A percentile compares a stretch with the other conserved stretches of the same genome.
phyloP scores from a whole-genome alignment of 2,113 vertebrate genomes.

The Xiphophorus hellerii region DNA sequence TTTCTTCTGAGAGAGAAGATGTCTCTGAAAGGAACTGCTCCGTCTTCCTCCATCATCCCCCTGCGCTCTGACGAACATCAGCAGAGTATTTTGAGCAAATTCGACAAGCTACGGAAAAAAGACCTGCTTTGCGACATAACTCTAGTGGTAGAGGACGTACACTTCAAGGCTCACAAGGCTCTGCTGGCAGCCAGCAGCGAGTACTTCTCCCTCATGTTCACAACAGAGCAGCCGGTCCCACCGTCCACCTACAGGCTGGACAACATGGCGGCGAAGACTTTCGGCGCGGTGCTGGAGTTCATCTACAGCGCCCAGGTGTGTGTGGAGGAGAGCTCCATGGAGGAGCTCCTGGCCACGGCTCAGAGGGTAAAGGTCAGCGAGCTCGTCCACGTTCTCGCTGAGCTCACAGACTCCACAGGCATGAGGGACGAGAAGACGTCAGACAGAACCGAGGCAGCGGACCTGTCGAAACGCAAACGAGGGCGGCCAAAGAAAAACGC shows the following conservation, averaged over 20 bases:
- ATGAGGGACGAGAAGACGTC: background rate
- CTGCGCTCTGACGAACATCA: conserved; percentile 87
- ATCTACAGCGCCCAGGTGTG: conserved; percentile 91
- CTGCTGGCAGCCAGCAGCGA: conserved; percentile 96
- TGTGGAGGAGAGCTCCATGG: conserved; percentile 80
- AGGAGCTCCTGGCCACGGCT: conserved; percentile 89
- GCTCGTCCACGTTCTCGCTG: conserved; percentile 84
- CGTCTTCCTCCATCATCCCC: conserved; percentile 59
- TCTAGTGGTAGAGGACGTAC: conserved; percentile 89
- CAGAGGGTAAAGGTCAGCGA: conserved; percentile 88
- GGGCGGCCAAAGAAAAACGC: conserved; percentile 86
- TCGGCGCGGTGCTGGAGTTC: conserved; percentile 88
- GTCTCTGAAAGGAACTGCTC: conserved; percentile 65
- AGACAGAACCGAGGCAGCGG: background rate
- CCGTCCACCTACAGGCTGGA: conserved; percentile 86
- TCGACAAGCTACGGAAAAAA: conserved; percentile 86
- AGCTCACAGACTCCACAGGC: conserved; percentile 53
- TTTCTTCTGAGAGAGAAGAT: conserved; percentile 63
- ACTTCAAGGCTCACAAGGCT: conserved; percentile 93
- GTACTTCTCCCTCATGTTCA: conserved; percentile 94
- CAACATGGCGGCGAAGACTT: conserved; percentile 86
- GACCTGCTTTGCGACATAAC: conserved; percentile 94
- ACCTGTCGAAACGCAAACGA: conserved; percentile 83
- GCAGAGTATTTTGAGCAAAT: conserved; percentile 86
- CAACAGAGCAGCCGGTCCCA: conserved; percentile 80